Base-by-base conservation (phyloP, 2,113 vertebrate genomes). In the Aldabrachelys gigantea region DNA sequence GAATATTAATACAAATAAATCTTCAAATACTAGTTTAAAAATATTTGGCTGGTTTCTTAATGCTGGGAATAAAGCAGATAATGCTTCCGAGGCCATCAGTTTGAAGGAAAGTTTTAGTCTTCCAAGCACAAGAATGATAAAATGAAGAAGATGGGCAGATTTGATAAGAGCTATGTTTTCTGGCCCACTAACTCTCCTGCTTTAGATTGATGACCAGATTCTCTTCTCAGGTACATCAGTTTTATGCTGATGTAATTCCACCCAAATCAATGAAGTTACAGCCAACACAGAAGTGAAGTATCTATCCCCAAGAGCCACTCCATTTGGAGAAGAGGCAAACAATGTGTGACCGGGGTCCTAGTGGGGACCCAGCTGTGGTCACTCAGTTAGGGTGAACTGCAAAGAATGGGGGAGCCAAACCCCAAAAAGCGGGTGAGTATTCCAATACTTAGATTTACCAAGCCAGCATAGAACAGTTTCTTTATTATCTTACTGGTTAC, bases 141-240 rank as follows among this genome's bases (percentile, higher is more conserved):
- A 83, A 2, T n/a, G 56, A 82, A 56, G 53, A 87, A 56, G 53
- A 87, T 35, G 6, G 57, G 12, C 79, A 80, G 86, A 72, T 17
- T 35, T 72, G 84, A 62, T 80, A 88, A 92, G 52, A 52, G 4
- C 5, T 41, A 6, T 79, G 24, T 25, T 95, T 91, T 76, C 78
- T 80, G 44, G 27, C 16, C 47, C 29, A 19, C 17, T 80, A 49
- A 80, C 38, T 80, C 49, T 50, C 16, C 92, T 95, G 25, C 47
- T 82, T 80, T 65, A 54, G 47, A 85, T 10, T 79, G 50, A 75
- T 65, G 76, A 82, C 89, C 95, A 88, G 92, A 35, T 86, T 97
- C 94, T 85, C 50, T 1, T 0, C 72, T 91, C 76, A 1, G 1
- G 89, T 91, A 80, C 54, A 84, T 24, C 83, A 50, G 7, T 81